Evolutionary conservation across 2,888 invertebrate species (phyloP).

Genomic region (Polyommatus iphigenia): DNA sequence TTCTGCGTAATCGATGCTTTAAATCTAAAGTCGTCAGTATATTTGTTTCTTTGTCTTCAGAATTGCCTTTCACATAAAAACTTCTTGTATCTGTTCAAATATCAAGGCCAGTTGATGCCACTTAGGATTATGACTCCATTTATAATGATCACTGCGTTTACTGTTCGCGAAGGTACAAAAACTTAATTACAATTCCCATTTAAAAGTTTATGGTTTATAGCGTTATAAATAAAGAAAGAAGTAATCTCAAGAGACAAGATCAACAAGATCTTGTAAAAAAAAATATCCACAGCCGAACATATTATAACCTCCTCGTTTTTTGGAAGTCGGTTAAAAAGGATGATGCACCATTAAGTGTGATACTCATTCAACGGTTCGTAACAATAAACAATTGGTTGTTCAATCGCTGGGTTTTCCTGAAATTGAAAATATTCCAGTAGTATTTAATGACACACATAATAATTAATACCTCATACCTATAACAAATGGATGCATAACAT

Average conservation of each 20-base stretch:
- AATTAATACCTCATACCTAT: not conserved
- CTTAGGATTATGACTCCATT: slow-evolving; percentile 22
- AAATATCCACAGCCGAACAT: too few species aligned
- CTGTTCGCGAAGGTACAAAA: slow-evolving; percentile 22
- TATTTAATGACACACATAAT: not conserved
- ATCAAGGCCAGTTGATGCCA: slow-evolving; percentile 51
- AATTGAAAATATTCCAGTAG: not conserved
- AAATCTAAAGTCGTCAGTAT: slow-evolving; percentile 30
- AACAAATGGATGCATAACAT: not conserved
- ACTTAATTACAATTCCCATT: slow-evolving; percentile 12
- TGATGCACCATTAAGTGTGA: not conserved
- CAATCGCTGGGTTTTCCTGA: not conserved
- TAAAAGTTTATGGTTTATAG: not conserved
- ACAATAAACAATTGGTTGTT: not conserved
- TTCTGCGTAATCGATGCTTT: slow-evolving; percentile 23
- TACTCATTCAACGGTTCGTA: not conserved
- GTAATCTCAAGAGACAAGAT: not conserved
- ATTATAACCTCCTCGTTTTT: too few species aligned
- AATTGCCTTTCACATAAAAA: slow-evolving; percentile 58
- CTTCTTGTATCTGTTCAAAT: slow-evolving; percentile 52
- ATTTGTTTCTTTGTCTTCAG: slow-evolving; percentile 43
- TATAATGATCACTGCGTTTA: slow-evolving; percentile 8
- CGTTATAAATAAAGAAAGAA: not conserved
- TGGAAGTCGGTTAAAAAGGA: too few species aligned
- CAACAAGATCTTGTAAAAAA: not conserved